Evolutionary conservation across 2,113 vertebrate species (phyloP).

Genomic region (Pygoscelis adeliae): DNA sequence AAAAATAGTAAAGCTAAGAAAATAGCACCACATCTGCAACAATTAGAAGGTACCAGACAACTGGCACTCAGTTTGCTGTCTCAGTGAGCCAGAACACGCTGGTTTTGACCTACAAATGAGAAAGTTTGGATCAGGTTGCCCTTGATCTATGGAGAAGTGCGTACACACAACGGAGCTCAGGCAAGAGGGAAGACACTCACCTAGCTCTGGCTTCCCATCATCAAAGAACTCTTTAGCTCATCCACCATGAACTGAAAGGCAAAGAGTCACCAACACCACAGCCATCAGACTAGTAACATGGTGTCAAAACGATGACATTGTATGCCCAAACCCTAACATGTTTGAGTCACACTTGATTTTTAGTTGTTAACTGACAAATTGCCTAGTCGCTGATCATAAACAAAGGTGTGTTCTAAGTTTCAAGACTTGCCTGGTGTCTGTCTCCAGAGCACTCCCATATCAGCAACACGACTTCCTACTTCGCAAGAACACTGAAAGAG

Average conservation of each 20-base stretch:
- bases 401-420: not conserved
- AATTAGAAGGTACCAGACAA: not conserved
- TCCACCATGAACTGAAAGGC: not conserved
- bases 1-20: not conserved
- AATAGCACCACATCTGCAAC: not conserved
- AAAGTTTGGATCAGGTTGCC: not conserved
- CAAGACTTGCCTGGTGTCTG: not conserved
- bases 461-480: not conserved
- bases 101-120: not conserved
- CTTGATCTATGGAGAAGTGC: not conserved
- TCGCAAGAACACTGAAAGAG: not conserved
- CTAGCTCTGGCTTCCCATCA: not conserved
- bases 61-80: not conserved
- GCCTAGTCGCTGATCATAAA: not conserved
- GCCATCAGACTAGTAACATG: not conserved
- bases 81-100: not conserved
- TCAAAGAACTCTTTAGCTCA: not conserved
- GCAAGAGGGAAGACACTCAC: not conserved
- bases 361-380: not conserved
- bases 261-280: fast-evolving
- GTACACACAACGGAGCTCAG: fast-evolving
- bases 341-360: not conserved
- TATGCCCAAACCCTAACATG: not conserved
- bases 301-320: not conserved
- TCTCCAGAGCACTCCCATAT: not conserved